These are phyloP conservation scores for Cirrhinus mrigala DNA, from an alignment of 2,797 vertebrate genomes.

Conservation along the genomic window DNA sequence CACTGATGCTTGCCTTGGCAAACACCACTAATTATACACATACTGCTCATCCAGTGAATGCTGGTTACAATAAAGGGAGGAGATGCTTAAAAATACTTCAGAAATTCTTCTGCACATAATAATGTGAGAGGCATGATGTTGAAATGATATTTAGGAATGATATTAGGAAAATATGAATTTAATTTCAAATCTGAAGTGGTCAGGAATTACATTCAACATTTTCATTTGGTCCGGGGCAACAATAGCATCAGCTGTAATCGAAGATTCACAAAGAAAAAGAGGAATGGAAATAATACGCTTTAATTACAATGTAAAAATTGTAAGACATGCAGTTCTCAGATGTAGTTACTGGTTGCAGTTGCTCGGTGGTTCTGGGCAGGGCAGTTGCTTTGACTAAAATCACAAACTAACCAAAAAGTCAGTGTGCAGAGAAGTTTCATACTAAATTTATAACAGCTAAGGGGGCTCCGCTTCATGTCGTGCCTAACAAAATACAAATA, in stretches of 20 bases:
- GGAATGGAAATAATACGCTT: conserved; percentile 21
- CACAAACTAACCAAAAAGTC: too few relatives aligned
- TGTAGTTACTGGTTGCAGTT: too few relatives aligned
- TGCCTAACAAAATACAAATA: too few relatives aligned
- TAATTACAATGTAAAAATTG: not conserved
- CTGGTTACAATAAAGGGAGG: not conserved
- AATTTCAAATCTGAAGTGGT: not conserved
- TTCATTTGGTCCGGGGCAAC: not conserved
- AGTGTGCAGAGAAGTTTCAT: too few relatives aligned
- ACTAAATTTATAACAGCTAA: too few relatives aligned
- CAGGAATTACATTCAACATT: not conserved
- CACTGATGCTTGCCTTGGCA: not conserved
- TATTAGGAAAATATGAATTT: not conserved
- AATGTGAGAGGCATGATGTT: not conserved
- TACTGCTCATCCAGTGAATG: not conserved
- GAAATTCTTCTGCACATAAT: not conserved
- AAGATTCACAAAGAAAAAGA: not conserved
- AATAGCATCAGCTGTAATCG: not conserved
- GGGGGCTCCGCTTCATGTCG: too few relatives aligned
- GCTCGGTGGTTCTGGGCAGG: too few relatives aligned
- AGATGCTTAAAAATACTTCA: not conserved
- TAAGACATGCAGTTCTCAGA: too few relatives aligned
- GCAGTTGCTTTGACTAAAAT: too few relatives aligned
- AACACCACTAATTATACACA: not conserved
- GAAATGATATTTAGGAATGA: not conserved